Evolutionary conservation across 2,113 vertebrate genomes (phyloP).

Genomic region (Muntiacus muntjak): DNA sequence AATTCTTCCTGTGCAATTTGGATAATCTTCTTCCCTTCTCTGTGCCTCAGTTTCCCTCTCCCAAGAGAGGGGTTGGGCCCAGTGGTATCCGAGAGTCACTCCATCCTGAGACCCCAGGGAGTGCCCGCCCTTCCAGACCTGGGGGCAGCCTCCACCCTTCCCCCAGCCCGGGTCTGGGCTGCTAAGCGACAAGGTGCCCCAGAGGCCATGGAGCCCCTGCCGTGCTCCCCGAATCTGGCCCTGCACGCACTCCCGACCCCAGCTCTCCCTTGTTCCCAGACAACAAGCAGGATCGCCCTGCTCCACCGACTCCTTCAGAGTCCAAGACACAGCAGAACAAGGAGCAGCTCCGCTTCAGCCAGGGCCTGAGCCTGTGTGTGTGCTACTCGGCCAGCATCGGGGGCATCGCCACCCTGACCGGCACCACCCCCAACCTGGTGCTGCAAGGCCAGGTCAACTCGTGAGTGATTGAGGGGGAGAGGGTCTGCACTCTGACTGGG

Average conservation of each 20-base stretch:
- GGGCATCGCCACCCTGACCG: slow-evolving; percentile 93
- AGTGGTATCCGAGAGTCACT: background rate
- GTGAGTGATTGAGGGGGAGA: slow-evolving; percentile 79
- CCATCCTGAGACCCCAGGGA: background rate
- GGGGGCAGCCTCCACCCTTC: background rate
- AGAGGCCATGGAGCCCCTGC: background rate
- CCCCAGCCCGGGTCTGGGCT: background rate
- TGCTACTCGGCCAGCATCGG: slow-evolving; percentile 95
- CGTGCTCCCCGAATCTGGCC: background rate
- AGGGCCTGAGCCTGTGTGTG: slow-evolving; percentile 90
- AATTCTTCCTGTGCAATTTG: background rate
- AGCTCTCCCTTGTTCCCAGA: slow-evolving; percentile 62
- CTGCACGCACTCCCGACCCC: background rate
- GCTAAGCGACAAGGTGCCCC: background rate
- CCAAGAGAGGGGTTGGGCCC: background rate
- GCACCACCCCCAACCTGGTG: slow-evolving; percentile 93
- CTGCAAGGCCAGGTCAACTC: slow-evolving; percentile 90
- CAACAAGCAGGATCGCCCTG: background rate
- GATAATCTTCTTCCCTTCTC: background rate
- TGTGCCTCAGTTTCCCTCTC: background rate
- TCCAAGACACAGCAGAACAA: background rate
- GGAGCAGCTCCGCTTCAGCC: slow-evolving; percentile 81
- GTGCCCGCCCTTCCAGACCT: background rate
- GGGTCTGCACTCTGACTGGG: background rate
- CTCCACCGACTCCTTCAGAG: background rate